phyloP scores from a whole-genome alignment of 2,113 vertebrate species.

The Megalops atlanticus region DNA sequence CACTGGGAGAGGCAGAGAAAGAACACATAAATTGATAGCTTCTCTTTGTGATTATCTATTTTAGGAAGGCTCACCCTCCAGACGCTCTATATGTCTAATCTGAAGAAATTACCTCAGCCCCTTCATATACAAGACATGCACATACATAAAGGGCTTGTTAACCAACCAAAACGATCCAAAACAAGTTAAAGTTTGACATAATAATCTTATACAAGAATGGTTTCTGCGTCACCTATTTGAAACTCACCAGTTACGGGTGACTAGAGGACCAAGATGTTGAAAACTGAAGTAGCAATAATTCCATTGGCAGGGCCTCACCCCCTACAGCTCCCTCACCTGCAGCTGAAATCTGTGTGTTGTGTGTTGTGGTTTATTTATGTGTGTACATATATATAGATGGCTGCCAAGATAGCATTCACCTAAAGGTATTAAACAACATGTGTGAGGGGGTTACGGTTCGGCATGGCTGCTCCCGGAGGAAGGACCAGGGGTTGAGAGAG shows the following conservation, averaged over 20 bases:
- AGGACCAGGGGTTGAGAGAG: neutral
- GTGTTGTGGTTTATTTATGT: neutral
- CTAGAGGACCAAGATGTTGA: no score
- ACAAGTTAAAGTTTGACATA: neutral
- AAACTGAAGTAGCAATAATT: neutral
- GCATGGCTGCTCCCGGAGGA: neutral
- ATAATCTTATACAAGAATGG: neutral
- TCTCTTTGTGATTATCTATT: neutral
- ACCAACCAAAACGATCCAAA: neutral
- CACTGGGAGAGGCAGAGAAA: no score
- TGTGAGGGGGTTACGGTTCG: neutral
- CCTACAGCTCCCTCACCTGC: no score
- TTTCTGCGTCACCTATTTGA: neutral
- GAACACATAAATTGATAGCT: no score
- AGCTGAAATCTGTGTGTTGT: neutral
- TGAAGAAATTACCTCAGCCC: neutral
- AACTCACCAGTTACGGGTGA: neutral
- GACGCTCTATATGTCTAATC: no score
- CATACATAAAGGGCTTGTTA: no score
- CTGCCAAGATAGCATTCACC: neutral
- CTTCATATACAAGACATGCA: no score
- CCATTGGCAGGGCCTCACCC: neutral
- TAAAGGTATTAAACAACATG: neutral
- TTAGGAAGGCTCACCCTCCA: no score
- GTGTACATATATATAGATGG: slow-evolving; percentile 13